These are phyloP conservation scores for Entosphenus tridentatus DNA, from an alignment of 2,113 vertebrate genomes.

Conservation along the genomic window DNA sequence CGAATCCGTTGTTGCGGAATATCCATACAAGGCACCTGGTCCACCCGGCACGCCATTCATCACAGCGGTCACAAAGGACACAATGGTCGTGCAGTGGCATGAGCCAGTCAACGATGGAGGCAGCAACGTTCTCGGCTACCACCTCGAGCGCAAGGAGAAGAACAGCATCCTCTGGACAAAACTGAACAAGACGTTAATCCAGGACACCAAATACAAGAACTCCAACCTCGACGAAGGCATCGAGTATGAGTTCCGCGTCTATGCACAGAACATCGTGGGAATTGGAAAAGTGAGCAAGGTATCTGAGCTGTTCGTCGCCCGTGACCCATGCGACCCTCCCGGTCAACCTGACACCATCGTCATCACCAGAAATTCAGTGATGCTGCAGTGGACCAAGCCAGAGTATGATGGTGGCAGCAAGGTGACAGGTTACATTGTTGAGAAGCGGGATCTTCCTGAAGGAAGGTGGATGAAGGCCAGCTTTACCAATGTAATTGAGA, in stretches of 20 bases:
- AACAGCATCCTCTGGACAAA: constrained; percentile 92
- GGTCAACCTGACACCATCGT: constrained; percentile 63
- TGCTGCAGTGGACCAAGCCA: constrained; percentile 77
- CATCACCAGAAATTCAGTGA: constrained; percentile 60
- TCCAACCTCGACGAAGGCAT: constrained; percentile 69
- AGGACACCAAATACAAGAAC: constrained; percentile 60
- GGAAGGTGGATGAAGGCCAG: constrained; percentile 91
- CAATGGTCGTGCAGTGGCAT: constrained; percentile 78
- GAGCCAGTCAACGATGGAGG: constrained; percentile 80
- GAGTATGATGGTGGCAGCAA: constrained; percentile 86
- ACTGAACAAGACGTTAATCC: constrained; percentile 72
- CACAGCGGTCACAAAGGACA: constrained; percentile 47
- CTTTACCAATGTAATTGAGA: constrained; percentile 89
- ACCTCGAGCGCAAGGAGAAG: constrained; percentile 85
- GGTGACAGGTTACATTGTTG: constrained; percentile 75
- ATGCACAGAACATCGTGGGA: constrained; percentile 91
- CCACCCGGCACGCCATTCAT: constrained; percentile 85
- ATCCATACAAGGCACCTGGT: constrained; percentile 85
- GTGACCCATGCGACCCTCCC: constrained; percentile 82
- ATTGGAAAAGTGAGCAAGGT: constrained; percentile 73
- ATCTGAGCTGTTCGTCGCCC: constrained; percentile 74
- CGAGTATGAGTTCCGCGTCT: constrained; percentile 84
- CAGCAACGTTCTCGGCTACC: constrained; percentile 63
- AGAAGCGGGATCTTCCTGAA: constrained; percentile 84
- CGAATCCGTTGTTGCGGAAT: constrained; percentile 47